A percentile compares a stretch with the other conserved stretches of the same genome.
Evolutionary conservation across 2,113 vertebrate species (phyloP).

Genomic region (Gnathonemus echidnorhynchus): DNA sequence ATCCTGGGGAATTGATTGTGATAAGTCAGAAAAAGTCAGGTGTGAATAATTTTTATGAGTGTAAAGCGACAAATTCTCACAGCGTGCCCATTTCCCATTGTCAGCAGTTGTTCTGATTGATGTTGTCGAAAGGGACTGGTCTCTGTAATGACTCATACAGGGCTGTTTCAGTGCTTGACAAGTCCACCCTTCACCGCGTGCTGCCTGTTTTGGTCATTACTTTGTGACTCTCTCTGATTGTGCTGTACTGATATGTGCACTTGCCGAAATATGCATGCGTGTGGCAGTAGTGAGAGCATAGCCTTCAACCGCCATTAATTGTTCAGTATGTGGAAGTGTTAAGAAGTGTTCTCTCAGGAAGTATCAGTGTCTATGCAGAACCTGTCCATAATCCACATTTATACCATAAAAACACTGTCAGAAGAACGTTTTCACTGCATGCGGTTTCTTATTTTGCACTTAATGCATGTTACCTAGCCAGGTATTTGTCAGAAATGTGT

Average conservation of each 20-base stretch:
- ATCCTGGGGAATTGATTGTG: not conserved
- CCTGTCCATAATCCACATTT: not conserved
- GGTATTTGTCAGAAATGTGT: not conserved
- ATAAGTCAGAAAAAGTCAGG: not conserved
- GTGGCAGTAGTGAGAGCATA: not conserved
- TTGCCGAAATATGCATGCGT: not conserved
- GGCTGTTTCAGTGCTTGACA: not conserved
- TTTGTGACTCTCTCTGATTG: not conserved
- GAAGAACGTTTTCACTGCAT: not conserved
- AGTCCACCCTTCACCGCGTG: not conserved
- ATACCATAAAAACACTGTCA: not conserved
- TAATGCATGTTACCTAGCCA: not conserved
- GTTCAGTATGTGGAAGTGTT: not conserved
- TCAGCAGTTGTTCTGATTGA: constrained; percentile 59
- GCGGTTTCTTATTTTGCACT: not conserved
- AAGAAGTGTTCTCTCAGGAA: not conserved
- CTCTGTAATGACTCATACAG: constrained; percentile 50
- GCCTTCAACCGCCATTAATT: not conserved
- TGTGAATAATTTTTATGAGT: not conserved
- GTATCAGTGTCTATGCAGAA: not conserved
- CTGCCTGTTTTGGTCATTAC: not conserved
- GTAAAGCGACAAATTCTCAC: not conserved
- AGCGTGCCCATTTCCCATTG: not conserved
- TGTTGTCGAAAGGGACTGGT: constrained; percentile 57
- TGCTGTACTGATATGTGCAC: not conserved